Evolutionary conservation across 2,888 invertebrate genomes (phyloP).

Genomic region (Ecliptopera silaceata): DNA sequence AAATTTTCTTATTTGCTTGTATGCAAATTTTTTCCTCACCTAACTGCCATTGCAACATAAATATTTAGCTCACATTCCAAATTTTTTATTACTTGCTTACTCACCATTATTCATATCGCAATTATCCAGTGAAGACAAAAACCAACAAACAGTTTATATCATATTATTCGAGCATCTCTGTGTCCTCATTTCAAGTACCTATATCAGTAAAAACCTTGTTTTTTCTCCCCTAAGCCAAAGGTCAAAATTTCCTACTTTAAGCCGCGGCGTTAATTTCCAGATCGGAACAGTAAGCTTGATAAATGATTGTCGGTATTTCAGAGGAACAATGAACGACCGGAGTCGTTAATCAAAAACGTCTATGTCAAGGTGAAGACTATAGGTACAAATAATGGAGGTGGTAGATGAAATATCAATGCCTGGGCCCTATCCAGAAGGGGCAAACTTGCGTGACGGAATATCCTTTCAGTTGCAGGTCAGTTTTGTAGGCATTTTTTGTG

Average conservation of each 20-base stretch:
- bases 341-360: conserved; percentile 77
- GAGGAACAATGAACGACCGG: conserved; percentile 76
- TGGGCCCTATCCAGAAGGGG: too few species aligned
- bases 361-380: conserved; percentile 62
- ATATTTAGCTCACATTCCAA: too few species aligned
- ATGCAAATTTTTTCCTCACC: too few species aligned
- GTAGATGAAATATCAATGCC: conserved; percentile 2
- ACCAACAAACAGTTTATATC: not conserved
- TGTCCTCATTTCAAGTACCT: too few species aligned
- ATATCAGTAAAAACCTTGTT: conserved; percentile 17
- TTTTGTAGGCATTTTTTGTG: too few species aligned
- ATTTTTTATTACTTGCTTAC: too few species aligned
- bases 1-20: too few species aligned
- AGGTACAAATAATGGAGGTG: conserved; percentile 41
- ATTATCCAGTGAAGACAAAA: not conserved
- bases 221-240: conserved; percentile 37
- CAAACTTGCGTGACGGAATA: too few species aligned
- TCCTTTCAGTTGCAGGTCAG: too few species aligned
- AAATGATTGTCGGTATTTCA: conserved; percentile 77
- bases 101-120: too few species aligned
- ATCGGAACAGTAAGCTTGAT: conserved; percentile 78
- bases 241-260: conserved; percentile 51
- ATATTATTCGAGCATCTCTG: too few species aligned
- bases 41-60: too few species aligned
- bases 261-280: conserved; percentile 69